A percentile compares a stretch with the other conserved stretches of the same genome.
Evolutionary conservation across 2,888 invertebrate genomes (phyloP).

Genomic region (Patella ulyssiponensis): DNA sequence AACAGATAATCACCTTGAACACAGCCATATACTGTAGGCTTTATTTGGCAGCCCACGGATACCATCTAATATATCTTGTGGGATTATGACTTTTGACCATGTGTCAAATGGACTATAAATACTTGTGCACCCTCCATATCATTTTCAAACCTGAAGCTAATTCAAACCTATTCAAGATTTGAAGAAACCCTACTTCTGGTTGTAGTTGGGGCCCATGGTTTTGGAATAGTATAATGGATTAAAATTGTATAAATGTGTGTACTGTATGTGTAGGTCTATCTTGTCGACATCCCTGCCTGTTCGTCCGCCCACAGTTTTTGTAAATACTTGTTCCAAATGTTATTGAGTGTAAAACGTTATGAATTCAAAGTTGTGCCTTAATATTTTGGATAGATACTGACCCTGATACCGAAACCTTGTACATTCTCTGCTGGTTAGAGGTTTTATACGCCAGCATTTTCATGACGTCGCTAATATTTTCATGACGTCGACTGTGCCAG

Average conservation of each 20-base stretch:
- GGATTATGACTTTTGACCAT: background rate
- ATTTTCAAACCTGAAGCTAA: background rate
- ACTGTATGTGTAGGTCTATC: background rate
- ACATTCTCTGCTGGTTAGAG: no score
- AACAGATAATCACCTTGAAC: background rate
- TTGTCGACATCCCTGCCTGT: no score
- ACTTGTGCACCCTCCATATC: conserved; percentile 5
- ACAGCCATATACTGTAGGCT: background rate
- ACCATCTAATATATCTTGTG: background rate
- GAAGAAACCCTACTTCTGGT: background rate
- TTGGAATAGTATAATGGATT: background rate
- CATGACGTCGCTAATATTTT: no score
- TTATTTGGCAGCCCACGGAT: conserved; percentile 4
- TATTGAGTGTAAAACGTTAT: no score
- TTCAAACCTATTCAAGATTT: background rate
- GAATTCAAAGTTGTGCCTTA: no score
- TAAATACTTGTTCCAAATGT: no score
- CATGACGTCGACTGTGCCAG: no score
- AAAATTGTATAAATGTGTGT: background rate
- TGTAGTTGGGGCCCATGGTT: background rate
- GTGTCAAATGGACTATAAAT: background rate
- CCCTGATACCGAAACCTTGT: no score
- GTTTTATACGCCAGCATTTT: no score
- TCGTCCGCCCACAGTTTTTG: no score
- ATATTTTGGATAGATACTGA: no score